Evolutionary conservation across 2,113 vertebrate species (phyloP), one percentile per base, ranked within the genome.

Genomic region (Brachyhypopomus gauderio): DNA sequence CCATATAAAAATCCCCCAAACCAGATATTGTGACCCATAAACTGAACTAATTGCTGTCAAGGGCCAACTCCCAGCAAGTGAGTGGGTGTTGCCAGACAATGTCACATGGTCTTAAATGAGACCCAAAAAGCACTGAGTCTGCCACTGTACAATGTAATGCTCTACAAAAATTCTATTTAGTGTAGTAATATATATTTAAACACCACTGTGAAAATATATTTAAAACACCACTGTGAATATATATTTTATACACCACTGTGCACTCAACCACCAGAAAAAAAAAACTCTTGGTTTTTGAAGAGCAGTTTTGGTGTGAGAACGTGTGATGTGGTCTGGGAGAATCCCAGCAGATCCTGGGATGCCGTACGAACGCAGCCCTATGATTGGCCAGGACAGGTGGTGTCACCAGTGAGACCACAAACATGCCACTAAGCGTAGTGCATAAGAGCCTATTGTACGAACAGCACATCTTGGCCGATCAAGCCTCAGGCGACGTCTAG

Each of bases 71-170:
- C 48, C 22, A 74, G 64, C 71, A 74, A 80, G 16, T 14, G 60
- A 20, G 27, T 23, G 23, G n/a, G 23, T 38, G 79, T 38, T 41
- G 25, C 48, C 25, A 25, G 70, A 56, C 38, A 67, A 81, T 41
- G 62, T 81, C 72, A 41, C 62, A 58, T n/a, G n/a, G 20, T 20
- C 55, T 75, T 73, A 72, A 66, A 78, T 58, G 9, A 73, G 58
- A 63, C 69, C 78, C 62, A 16, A 64, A 67, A 22, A 75, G 41
- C 25, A 27, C 41, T 72, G 69, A 2, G 36, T 56, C 12, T 34
- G 23, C 34, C 67, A 22, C 70, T 63, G 23, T 36, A 45, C n/a
- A 48, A 6, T 64, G 9, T 52, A 52, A 12, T 60, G 74, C 71
- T 66, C 45, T n/a, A 67, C 19, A 74, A 7, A 52, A 52, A 52